These are phyloP conservation scores for Brienomyrus longianalis DNA, from an alignment of 2,113 vertebrate genomes.

Conservation along the genomic window DNA sequence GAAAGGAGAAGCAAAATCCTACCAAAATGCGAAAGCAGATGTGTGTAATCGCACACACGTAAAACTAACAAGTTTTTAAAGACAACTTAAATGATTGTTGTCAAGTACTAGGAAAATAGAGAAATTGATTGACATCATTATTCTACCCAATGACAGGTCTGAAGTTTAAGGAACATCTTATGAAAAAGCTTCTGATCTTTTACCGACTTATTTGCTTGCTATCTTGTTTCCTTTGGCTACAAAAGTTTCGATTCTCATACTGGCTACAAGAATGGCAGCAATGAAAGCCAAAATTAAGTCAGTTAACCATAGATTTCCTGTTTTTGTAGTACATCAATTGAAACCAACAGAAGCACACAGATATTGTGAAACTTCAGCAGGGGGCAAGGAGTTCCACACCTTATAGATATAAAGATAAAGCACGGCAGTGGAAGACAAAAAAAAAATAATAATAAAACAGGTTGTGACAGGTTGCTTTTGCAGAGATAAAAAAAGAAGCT, in stretches of 20 bases:
- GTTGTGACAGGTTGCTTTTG: background rate
- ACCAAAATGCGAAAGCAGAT: background rate
- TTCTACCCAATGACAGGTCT: background rate
- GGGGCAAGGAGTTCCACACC: background rate
- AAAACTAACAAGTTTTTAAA: background rate
- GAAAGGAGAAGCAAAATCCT: background rate
- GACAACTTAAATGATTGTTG: background rate
- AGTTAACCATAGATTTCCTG: constrained; percentile 14
- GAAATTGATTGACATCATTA: background rate
- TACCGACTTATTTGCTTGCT: background rate
- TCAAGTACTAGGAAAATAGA: too few relatives aligned
- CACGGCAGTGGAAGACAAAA: too few relatives aligned
- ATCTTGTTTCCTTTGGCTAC: background rate
- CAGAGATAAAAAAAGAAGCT: background rate
- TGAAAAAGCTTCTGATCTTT: background rate
- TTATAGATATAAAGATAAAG: background rate
- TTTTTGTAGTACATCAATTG: constrained; percentile 3
- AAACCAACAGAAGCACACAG: background rate
- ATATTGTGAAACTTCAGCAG: background rate
- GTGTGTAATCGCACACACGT: background rate
- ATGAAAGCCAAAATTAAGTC: background rate
- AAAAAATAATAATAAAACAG: background rate
- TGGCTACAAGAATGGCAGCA: background rate
- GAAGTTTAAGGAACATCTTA: background rate
- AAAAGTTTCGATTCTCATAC: background rate